Conservation (phyloP, 2,888 invertebrate species). For the Chironomus riparius region DNA sequence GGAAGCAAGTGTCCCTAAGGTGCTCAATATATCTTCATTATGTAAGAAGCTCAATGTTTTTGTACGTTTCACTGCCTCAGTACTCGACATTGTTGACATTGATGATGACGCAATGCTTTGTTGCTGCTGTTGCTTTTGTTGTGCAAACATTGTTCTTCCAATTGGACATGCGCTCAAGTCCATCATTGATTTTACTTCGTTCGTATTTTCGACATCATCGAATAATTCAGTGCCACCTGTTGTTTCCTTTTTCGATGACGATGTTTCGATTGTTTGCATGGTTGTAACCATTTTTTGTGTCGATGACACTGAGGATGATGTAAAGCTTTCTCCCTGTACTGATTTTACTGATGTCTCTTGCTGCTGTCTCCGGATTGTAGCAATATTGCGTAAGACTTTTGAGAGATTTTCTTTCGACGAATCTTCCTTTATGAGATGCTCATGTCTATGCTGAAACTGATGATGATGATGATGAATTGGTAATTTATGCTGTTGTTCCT, state of each 20-base stretch:
- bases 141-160: conserved; percentile 5
- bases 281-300: too few relatives aligned
- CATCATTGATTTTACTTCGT: neutral
- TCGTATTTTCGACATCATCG: neutral
- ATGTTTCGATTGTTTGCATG: neutral
- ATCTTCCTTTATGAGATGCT: neutral
- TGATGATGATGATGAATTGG: neutral
- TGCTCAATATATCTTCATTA: conserved; percentile 19
- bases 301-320: neutral
- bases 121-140: conserved; percentile 14
- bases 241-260: conserved; percentile 9
- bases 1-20: neutral
- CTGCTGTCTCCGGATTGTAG: neutral
- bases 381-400: neutral
- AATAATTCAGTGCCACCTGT: conserved; percentile 17
- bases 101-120: conserved; percentile 18
- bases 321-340: neutral
- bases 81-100: too few relatives aligned
- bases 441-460: neutral
- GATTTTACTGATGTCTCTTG: conserved; percentile 12
- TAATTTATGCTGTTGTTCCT: neutral
- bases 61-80: neutral
- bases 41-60: conserved; percentile 26
- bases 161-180: conserved; percentile 21
- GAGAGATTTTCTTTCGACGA: neutral